Base-by-base conservation (phyloP, 2,797 vertebrate species). In the Spea hammondii region DNA sequence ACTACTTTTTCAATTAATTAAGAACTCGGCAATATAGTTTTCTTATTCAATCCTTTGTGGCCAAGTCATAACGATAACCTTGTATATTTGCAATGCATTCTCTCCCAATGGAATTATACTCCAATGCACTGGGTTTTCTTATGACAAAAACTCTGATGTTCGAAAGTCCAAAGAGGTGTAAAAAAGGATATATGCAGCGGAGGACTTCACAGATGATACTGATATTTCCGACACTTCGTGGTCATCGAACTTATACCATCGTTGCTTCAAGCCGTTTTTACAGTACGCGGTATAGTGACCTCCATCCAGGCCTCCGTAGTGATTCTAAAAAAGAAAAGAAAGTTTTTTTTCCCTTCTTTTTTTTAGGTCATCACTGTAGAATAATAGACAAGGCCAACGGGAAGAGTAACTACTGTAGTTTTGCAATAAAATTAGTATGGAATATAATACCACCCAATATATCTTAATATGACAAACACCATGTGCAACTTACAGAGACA, bases 221-320 rank as follows among this genome's bases (percentile, higher is more conserved):
- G 96, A 95, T 83, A 99, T 94, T 0, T 99, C 97, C 0, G 95
- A 94, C 59, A 99, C 97, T 87, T 99, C 98, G 0, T 99, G 96
- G 85, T 99, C 98, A 4, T 99, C 97, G 12, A 99, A 99, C 86
- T 98, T 99, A 86, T 91, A 96, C 98, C 98, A 99, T 80, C 94
- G 94, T 76, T 98, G 95, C 70, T 94, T 96, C 0, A 80, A 11
- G 49, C 85, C 86, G 1, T 97, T 99, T 92, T 95, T 98, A 89
- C 97, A 99, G 86, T 97, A 99, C 68, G 96, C 98, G 0, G 97
- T 99, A 85, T 99, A 99, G 85, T 99, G 98, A 53, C 98, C 97
- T 0, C 98, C 97, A 1, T 99, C 98, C 86, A 99, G 84, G 32
- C 96, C 96, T 0, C 98, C 98, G 0, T 99, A 99, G 86, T 99